These are phyloP conservation scores for Apeira syringaria DNA, from an alignment of 2,888 invertebrate species.

Conservation along the genomic window DNA sequence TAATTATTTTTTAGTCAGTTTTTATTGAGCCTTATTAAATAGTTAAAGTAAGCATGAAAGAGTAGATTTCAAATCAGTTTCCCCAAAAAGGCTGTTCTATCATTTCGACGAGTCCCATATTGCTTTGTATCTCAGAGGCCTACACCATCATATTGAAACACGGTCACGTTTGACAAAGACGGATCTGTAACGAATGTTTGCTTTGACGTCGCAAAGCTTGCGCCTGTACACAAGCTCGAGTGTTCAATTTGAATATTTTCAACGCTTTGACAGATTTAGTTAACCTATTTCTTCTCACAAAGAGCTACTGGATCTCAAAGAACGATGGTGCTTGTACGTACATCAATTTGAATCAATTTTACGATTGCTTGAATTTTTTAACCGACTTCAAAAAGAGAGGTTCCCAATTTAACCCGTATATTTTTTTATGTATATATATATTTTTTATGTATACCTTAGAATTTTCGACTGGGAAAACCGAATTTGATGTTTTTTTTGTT, in stretches of 20 bases:
- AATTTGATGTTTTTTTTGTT: slow-evolving; percentile 23
- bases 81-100: no score
- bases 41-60: no score
- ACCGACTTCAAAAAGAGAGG: no score
- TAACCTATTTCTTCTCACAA: slow-evolving; percentile 10
- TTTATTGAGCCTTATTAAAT: no score
- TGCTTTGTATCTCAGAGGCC: slow-evolving; percentile 1
- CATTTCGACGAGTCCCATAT: neutral
- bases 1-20: no score
- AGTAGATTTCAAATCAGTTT: no score
- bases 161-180: slow-evolving; percentile 69
- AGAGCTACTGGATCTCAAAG: slow-evolving; percentile 10
- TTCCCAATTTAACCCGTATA: no score
- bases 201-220: slow-evolving; percentile 46
- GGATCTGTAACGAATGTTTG: slow-evolving; percentile 73
- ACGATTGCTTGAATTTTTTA: no score
- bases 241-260: slow-evolving; percentile 38
- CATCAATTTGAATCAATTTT: no score
- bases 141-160: slow-evolving; percentile 18
- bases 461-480: slow-evolving; percentile 14
- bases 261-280: slow-evolving; percentile 16
- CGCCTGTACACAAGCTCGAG: slow-evolving; percentile 31
- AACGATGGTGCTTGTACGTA: no score
- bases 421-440: no score
- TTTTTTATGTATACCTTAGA: neutral